A percentile compares a stretch with the other conserved stretches of the same genome.
phyloP scores from a whole-genome alignment of 1,140 invertebrate species.

The Trypoxylus dichotomus region DNA sequence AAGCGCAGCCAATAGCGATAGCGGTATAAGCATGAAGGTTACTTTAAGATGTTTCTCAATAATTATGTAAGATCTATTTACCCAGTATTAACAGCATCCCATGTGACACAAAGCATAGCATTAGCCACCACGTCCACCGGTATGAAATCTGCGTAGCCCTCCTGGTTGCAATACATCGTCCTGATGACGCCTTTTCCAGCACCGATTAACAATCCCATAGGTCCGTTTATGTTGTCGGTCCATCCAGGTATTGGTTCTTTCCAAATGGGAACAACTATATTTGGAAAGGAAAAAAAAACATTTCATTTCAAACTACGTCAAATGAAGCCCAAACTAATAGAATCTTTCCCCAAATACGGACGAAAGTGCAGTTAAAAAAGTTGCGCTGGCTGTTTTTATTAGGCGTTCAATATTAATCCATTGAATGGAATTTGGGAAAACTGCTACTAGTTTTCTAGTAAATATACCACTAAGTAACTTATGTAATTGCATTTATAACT shows the following conservation, averaged over 20 bases:
- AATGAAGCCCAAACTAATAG: no score
- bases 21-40: no score
- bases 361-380: no score
- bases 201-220: conserved; percentile 74
- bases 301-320: no score
- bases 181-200: conserved; percentile 81
- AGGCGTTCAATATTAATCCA: no score
- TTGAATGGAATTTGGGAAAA: no score
- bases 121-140: conserved; percentile 82
- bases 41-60: background rate
- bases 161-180: conserved; percentile 76
- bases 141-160: conserved; percentile 77
- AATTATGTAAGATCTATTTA: background rate
- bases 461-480: no score
- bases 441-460: no score
- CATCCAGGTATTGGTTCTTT: conserved; percentile 77
- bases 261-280: conserved; percentile 73
- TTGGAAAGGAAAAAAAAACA: background rate
- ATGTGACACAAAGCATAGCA: conserved; percentile 60
- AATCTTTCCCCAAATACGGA: no score
- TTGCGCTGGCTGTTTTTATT: no score
- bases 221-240: conserved; percentile 91
- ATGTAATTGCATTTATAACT: no score
- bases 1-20: no score
- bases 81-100: background rate